Percentiles rank a stretch among this genome's conserved stretches.
phyloP scores from a whole-genome alignment of 2,888 invertebrate species.

The Tribolium freemani region DNA sequence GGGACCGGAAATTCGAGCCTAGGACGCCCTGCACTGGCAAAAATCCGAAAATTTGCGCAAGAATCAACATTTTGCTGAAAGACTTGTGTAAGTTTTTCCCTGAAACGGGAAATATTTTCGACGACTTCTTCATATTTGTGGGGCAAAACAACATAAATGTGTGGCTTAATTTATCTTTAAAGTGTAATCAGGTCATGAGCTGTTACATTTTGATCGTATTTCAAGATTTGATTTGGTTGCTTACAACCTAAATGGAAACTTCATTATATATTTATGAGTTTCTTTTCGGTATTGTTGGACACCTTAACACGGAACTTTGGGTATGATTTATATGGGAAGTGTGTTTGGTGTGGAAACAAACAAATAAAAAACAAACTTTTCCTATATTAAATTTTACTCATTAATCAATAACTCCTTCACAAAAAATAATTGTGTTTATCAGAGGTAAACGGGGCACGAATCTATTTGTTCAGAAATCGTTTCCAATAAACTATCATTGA shows the following conservation, averaged over 20 bases:
- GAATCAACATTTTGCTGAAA: conserved; percentile 29
- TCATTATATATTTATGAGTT: background rate
- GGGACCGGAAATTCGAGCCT: conserved; percentile 22
- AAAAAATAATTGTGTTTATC: background rate
- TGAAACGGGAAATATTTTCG: background rate
- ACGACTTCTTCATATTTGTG: background rate
- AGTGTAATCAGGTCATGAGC: background rate
- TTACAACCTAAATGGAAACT: background rate
- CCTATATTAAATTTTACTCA: background rate
- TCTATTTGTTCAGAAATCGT: background rate
- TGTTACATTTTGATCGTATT: background rate
- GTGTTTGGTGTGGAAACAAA: background rate
- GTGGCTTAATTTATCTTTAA: background rate
- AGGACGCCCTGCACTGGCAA: conserved; percentile 37
- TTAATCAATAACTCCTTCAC: too few relatives aligned
- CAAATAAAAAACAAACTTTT: background rate
- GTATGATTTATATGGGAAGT: background rate
- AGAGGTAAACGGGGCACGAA: conserved; percentile 11
- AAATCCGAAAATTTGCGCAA: conserved; percentile 39
- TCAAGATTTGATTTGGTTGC: background rate
- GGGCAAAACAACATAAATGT: too few relatives aligned
- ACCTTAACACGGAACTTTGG: background rate
- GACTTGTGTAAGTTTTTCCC: conserved; percentile 34
- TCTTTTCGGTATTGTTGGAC: background rate
- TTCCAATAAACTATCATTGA: conserved; percentile 33